Conservation (phyloP, 2,113 vertebrate genomes). For the Lepus timidus region DNA sequence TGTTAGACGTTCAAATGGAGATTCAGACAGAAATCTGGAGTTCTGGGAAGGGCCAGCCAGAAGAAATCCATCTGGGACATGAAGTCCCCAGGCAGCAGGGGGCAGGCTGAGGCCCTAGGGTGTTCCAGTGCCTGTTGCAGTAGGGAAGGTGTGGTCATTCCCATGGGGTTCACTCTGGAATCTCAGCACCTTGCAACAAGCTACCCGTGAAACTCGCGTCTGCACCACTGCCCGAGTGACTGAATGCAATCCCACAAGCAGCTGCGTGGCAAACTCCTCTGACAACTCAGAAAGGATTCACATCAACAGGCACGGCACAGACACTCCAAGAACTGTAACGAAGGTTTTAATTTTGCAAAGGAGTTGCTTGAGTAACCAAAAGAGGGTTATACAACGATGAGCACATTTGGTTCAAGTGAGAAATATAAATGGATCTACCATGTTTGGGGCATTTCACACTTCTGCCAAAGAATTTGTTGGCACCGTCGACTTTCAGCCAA, state of each 20-base stretch:
- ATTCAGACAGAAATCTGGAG: neutral
- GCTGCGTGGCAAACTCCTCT: neutral
- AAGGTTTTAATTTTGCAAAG: neutral
- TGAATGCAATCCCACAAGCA: neutral
- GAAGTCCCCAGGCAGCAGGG: neutral
- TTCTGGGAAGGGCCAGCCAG: neutral
- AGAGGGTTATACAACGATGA: neutral
- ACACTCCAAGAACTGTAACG: neutral
- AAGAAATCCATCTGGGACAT: neutral
- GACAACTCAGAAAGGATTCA: constrained; percentile 41
- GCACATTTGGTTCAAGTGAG: neutral
- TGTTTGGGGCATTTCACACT: neutral
- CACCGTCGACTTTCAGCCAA: neutral
- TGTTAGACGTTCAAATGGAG: neutral
- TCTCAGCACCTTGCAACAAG: neutral
- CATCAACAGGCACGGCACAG: neutral
- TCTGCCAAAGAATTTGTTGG: constrained; percentile 33
- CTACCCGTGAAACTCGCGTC: neutral
- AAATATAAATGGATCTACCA: constrained; percentile 28
- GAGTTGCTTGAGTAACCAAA: neutral
- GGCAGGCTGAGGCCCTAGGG: neutral
- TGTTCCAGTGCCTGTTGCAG: too few species aligned
- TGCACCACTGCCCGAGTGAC: neutral
- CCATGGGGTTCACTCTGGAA: neutral
- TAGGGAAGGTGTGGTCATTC: too few species aligned